Evolutionary conservation across 2,797 vertebrate species (phyloP).

Genomic region (Pteronotus mesoamericanus): DNA sequence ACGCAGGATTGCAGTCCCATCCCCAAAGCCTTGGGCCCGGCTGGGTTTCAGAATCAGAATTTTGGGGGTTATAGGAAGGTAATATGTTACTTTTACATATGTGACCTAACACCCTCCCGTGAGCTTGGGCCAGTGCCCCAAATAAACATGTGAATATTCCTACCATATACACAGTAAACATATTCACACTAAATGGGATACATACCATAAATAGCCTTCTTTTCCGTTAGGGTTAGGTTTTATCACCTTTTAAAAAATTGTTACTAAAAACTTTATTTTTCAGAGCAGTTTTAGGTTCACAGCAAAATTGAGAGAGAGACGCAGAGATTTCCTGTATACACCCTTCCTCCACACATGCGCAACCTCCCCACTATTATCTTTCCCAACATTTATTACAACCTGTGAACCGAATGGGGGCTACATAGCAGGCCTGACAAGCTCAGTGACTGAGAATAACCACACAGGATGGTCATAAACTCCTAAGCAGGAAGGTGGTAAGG

Average conservation of each 20-base stretch:
- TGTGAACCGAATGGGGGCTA: background rate
- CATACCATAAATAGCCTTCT: background rate
- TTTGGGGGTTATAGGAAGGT: background rate
- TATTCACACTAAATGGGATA: background rate
- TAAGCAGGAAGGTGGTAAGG: background rate
- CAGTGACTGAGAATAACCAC: background rate
- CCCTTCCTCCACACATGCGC: background rate
- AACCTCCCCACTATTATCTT: background rate
- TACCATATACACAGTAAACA: background rate
- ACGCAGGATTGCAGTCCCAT: fast-evolving
- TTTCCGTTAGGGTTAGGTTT: background rate
- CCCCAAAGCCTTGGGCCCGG: background rate
- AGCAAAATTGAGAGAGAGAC: background rate
- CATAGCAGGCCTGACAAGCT: background rate
- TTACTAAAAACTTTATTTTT: background rate
- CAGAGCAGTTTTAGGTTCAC: background rate
- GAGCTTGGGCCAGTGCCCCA: background rate
- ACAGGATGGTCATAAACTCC: background rate
- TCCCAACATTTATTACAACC: background rate
- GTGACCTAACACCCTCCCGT: background rate
- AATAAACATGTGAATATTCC: background rate
- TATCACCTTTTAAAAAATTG: background rate
- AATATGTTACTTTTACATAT: background rate
- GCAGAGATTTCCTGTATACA: background rate
- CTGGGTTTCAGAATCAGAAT: background rate